phyloP scores from a whole-genome alignment of 2,888 invertebrate species.

The Drosophila parthenogenetica region DNA sequence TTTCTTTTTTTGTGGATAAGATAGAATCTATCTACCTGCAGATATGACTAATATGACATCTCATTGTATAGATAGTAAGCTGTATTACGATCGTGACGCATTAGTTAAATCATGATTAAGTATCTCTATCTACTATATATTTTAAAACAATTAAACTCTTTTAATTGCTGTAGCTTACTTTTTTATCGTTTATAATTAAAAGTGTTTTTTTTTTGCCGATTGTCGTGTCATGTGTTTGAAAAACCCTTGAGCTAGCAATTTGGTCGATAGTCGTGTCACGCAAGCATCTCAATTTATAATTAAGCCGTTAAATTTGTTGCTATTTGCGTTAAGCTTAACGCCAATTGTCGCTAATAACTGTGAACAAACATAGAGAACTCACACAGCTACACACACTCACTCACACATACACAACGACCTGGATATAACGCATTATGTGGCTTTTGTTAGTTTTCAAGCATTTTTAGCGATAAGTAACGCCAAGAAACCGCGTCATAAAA shows the following conservation, averaged over 20 bases:
- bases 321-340: conserved; percentile 55
- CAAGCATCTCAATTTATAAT: conserved; percentile 35
- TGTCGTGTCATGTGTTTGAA: no score
- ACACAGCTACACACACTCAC: not conserved
- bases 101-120: not conserved
- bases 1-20: conserved; percentile 13
- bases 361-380: conserved; percentile 12
- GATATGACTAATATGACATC: conserved; percentile 4
- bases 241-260: no score
- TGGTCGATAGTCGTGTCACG: conserved; percentile 28
- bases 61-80: not conserved
- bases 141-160: no score
- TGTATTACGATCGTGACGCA: conserved; percentile 1
- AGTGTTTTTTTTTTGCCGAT: no score
- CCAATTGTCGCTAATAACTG: conserved; percentile 44
- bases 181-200: no score
- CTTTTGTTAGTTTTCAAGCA: conserved; percentile 3
- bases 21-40: not conserved
- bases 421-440: conserved; percentile 21
- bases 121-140: no score
- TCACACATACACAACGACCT: conserved; percentile 6
- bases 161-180: no score
- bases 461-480: conserved; percentile 29
- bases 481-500: conserved; percentile 28
- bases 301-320: conserved; percentile 59